Evolutionary conservation across 2,113 vertebrate genomes (phyloP), one percentile per base, ranked within the genome.

Genomic region (Urocynchramus pylzowi): DNA sequence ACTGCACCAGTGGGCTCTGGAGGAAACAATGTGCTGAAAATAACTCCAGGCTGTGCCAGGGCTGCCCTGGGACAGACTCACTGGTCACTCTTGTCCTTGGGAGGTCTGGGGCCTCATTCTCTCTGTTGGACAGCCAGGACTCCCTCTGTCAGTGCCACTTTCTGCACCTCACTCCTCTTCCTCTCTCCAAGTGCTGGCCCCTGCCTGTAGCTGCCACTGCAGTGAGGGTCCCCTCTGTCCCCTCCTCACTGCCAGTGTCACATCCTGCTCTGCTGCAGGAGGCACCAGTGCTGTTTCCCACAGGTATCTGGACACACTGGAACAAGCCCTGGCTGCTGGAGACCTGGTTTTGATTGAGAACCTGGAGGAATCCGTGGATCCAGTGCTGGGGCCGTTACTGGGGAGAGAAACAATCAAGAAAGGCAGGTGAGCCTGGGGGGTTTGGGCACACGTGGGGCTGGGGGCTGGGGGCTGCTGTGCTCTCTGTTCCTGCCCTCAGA

Each of bases 361-460:
- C 93, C 83, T 99, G 78, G 99, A 99, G 83, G 99, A 99, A 94
- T 98, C 93, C 0, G 59, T 99, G 50, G 99, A 99, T 97, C 99
- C 99, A 20, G 99, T 99, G 70, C 97, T 99, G 81, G 99, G 99
- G 45, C 99, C 99, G 0, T 94, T 99, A 73, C 97, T 99, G 68
- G 99, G 99, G 17, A 97, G 98, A 97, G 99, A 99, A 96, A 99
- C 99, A 23, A 99, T 99, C 84, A 99, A 99, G 90, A 99, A 99
- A 96, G 99, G 99, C 94, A 98, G 99, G 99, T 99, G 93, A 98
- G 98, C 23, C 13, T n/a, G 2, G 45, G 70, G 70, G 42, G 6
- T 8, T 39, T 70, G 14, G 23, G 33, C 37, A 19, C 24, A 22
- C 1, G 0, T 7, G 33, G 11, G 53, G 24, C 3, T 7, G 45